These are phyloP conservation scores for Enteromius treurensis DNA, from an alignment of 2,797 vertebrate species.

Conservation along the genomic window DNA sequence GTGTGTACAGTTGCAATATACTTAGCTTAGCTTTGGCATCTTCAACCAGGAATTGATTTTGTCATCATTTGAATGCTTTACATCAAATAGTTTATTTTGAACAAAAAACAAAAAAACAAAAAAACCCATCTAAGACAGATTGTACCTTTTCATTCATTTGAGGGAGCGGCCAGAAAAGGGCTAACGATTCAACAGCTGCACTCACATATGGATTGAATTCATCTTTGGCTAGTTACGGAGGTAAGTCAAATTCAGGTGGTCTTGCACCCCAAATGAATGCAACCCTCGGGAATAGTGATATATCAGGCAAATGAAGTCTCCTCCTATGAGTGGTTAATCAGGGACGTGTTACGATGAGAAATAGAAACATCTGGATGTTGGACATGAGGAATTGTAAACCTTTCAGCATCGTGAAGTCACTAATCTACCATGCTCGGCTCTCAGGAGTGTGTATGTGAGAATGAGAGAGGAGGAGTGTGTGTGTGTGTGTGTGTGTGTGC, in stretches of 20 bases:
- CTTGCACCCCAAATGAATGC: constrained; percentile 24
- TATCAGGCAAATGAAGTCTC: constrained; percentile 45
- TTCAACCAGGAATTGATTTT: background rate
- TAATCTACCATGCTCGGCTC: constrained; percentile 58
- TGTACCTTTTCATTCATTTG: constrained; percentile 21
- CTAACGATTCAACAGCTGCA: constrained; percentile 18
- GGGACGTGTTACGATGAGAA: constrained; percentile 47
- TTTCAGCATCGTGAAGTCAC: constrained; percentile 72
- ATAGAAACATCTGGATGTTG: constrained; percentile 69
- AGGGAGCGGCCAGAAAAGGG: background rate
- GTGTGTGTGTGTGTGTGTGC: constrained; percentile 28
- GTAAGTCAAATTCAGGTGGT: constrained; percentile 46
- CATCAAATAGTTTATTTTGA: background rate
- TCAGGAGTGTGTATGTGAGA: constrained; percentile 25
- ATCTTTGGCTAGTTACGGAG: constrained; percentile 25
- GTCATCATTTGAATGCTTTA: constrained; percentile 1
- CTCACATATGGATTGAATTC: constrained; percentile 27
- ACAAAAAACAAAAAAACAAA: background rate
- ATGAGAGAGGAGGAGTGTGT: background rate
- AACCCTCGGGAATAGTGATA: constrained; percentile 31
- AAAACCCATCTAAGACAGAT: background rate
- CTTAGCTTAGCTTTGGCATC: background rate
- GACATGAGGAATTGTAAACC: constrained; percentile 72
- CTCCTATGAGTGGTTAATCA: constrained; percentile 42
- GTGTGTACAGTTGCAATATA: background rate